Evolutionary conservation across 2,888 invertebrate species (phyloP), one percentile per base, ranked within the genome.

Genomic region (Altica lythri): DNA sequence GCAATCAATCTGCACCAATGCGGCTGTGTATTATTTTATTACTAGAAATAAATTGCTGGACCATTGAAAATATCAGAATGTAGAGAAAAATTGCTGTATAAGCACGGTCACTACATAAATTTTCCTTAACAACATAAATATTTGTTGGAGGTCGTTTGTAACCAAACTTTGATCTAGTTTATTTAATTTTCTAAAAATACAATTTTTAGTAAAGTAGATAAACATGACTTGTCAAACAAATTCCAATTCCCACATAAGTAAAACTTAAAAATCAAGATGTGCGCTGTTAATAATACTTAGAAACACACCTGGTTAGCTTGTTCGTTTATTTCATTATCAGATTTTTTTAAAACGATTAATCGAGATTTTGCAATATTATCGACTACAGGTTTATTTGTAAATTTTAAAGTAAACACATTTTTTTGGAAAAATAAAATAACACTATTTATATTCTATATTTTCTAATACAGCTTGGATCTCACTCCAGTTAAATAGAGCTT

Each of bases 161-260:
- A 52, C 16, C 42, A 38, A 50, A 55, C 58, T 55, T 58, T 46
- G 46, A 58, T 52, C 52, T 51, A 34, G 60, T 60, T 60, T 60
- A 60, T 60, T 60, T 60, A 44, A 53, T 50, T 52, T 60, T 56
- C 60, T 60, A 60, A 57, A 60, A 60, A 60, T 60, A 60, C 55
- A 30, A 47, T 57, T 60, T 60, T 57, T 55, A 53, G 55, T 57
- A 53, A 50, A 51, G 38, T 51, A 42, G 37, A 55, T 60, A 60
- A 60, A 57, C 57, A 60, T 18, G 44, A 47, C 55, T 50, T 60
- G 60, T 60, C 60, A 57, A 60, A 57, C 60, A 57, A 52, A 52
- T 19, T 43, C 43, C 47, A 48, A 25, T 46, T 46, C 16, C 46
- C 46, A 46, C 46, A 46, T 46, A 35, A 46, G 46, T 35, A 17